These are phyloP conservation scores for Euplagia quadripunctaria DNA, from an alignment of 2,888 invertebrate genomes.

Conservation along the genomic window DNA sequence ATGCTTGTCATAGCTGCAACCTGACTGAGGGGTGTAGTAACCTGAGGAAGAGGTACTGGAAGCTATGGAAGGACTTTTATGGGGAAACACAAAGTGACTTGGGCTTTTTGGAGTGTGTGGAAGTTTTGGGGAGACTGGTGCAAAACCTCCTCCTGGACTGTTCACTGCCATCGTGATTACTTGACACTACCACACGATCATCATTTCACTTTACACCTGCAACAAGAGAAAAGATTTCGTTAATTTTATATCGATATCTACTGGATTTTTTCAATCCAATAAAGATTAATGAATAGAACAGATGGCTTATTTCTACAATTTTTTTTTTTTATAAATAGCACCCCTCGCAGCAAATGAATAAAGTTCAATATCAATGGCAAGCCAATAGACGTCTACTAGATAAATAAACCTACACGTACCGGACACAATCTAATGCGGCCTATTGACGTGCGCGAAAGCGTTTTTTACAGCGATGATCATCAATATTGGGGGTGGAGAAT, in stretches of 20 bases:
- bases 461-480: background rate
- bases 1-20: constrained; percentile 82
- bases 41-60: constrained; percentile 86
- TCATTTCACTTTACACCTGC: constrained; percentile 74
- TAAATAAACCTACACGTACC: background rate
- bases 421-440: background rate
- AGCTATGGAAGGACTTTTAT: constrained; percentile 84
- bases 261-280: background rate
- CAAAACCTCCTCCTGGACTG: constrained; percentile 87
- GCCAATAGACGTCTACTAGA: background rate
- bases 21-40: constrained; percentile 86
- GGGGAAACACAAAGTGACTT: constrained; percentile 85
- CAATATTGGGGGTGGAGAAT: too few relatives aligned
- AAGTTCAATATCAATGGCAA: background rate
- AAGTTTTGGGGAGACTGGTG: constrained; percentile 84
- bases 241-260: background rate
- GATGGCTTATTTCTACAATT: background rate
- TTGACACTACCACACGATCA: constrained; percentile 45
- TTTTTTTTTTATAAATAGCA: background rate
- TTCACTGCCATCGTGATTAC: constrained; percentile 85
- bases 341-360: background rate
- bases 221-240: constrained; percentile 56
- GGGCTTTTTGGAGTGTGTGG: constrained; percentile 87
- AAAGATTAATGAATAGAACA: background rate
- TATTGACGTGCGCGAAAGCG: background rate